These are phyloP conservation scores for Sesamia inferens DNA, from an alignment of 2,888 invertebrate genomes.

Conservation along the genomic window DNA sequence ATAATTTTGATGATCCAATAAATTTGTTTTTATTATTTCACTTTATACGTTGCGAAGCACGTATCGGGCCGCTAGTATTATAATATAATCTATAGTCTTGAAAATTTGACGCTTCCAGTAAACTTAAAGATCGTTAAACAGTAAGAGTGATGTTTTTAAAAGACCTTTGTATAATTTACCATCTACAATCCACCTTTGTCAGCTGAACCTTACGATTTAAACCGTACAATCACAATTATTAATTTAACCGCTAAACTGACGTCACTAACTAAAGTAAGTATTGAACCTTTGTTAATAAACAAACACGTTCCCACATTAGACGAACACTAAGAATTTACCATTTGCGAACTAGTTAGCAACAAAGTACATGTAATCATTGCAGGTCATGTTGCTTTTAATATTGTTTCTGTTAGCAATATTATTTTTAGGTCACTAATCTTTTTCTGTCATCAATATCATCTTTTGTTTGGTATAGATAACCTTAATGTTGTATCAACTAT, in stretches of 20 bases:
- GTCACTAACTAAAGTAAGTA: constrained; percentile 69
- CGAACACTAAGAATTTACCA: constrained; percentile 54
- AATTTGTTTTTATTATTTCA: no score
- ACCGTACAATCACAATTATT: constrained; percentile 37
- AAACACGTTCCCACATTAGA: constrained; percentile 71
- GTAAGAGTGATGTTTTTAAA: constrained; percentile 11
- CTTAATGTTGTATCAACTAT: constrained; percentile 20
- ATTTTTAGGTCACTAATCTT: constrained; percentile 31
- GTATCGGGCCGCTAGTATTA: no score
- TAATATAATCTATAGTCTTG: no score
- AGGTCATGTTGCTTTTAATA: constrained; percentile 18
- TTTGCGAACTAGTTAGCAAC: constrained; percentile 55
- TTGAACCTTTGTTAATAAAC: constrained; percentile 71
- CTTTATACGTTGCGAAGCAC: no score
- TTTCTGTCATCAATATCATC: constrained; percentile 28
- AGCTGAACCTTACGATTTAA: constrained; percentile 43
- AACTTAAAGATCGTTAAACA: background rate
- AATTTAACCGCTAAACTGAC: constrained; percentile 69
- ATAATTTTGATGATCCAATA: no score
- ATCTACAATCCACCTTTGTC: constrained; percentile 40
- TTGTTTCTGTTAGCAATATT: constrained; percentile 20
- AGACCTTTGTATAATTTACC: constrained; percentile 26
- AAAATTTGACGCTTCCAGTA: background rate
- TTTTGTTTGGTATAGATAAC: constrained; percentile 50
- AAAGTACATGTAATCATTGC: constrained; percentile 22